Evolutionary conservation across 2,888 invertebrate genomes (phyloP), one percentile per base, ranked within the genome.

Genomic region (Cryptophagus acutangulus): DNA sequence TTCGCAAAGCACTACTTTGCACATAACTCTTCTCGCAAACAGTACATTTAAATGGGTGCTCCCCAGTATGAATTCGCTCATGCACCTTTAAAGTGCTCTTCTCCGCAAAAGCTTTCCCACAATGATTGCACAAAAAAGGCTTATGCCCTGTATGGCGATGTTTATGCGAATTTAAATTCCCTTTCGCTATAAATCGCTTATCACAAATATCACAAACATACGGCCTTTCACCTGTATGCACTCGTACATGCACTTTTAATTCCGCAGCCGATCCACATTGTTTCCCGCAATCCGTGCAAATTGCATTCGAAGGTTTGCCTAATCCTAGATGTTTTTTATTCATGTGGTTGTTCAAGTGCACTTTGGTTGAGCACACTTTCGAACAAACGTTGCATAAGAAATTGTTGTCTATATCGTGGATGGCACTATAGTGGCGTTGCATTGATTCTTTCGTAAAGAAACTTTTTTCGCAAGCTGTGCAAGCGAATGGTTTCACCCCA

Each of bases 401-500:
- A 35, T 56, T 56, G 38, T 53, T 55, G 30, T 51, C 50, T 2
- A 38, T 51, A 25, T 56, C 54, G 16, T 57, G 57, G 14, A 57
- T 55, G 1, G 55, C 54, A 9, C 47, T 45, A 28, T 47, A 55
- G 36, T 57, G 57, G 35, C 55, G 45, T 25, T 54, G 54, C 52
- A 57, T 52, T 1, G 57, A 51, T 35, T 56, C 54, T 39, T 54
- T 54, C 2, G 53, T 57, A 30, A 51, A 54, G 15, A 55, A 57
- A 1, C 47, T 25, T 16, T 55, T 57, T 3, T 48, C 51, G 31
- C 57, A 57, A n/a, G 46, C 34, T 1, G 59, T 45, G 37, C 67
- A 67, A 14, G 41, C 45, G 35, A 61, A 62, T 0, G 65, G 65
- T 33, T 62, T 60, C 15, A 62, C 52, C 8, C 63, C 62, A 2